A percentile compares a stretch with the other conserved stretches of the same genome.
Conservation (phyloP, 2,888 invertebrate species). For the Oscheius onirici region DNA sequence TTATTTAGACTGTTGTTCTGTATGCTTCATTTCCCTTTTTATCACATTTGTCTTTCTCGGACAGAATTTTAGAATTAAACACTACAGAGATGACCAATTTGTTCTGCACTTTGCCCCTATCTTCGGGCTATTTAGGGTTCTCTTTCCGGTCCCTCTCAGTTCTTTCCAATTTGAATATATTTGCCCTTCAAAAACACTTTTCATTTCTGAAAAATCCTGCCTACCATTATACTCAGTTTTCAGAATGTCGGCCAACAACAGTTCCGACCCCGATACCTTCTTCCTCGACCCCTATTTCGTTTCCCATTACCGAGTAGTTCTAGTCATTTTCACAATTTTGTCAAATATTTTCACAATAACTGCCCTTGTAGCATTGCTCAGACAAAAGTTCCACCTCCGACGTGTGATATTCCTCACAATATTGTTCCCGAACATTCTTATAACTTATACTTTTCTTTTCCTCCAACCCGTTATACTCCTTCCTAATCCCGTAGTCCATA, state of each 20-base stretch:
- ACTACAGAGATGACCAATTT: too few relatives aligned
- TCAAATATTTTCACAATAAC: conserved; percentile 10
- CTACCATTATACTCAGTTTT: not conserved
- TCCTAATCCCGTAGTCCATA: conserved; percentile 1
- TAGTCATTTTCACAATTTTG: conserved; percentile 6
- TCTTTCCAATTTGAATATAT: too few relatives aligned
- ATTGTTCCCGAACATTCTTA: conserved; percentile 1
- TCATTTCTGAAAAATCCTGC: too few relatives aligned
- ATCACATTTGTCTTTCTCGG: too few relatives aligned
- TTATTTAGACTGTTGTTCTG: too few relatives aligned
- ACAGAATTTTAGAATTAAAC: too few relatives aligned
- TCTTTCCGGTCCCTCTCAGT: too few relatives aligned
- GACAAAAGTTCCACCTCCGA: conserved; percentile 20
- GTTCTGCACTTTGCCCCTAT: too few relatives aligned
- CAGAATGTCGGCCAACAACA: not conserved
- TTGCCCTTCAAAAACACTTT: too few relatives aligned
- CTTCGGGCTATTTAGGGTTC: too few relatives aligned
- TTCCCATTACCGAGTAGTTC: conserved; percentile 17
- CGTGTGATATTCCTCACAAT: conserved; percentile 16
- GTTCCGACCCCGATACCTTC: not conserved
- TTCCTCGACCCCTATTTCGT: conserved; percentile 17
- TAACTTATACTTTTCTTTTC: conserved; percentile 5
- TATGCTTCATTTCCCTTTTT: too few relatives aligned
- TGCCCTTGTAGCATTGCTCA: not conserved
- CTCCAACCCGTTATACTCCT: conserved; percentile 12